Evolutionary conservation across 2,113 vertebrate genomes (phyloP).

Genomic region (Podocnemis expansa): DNA sequence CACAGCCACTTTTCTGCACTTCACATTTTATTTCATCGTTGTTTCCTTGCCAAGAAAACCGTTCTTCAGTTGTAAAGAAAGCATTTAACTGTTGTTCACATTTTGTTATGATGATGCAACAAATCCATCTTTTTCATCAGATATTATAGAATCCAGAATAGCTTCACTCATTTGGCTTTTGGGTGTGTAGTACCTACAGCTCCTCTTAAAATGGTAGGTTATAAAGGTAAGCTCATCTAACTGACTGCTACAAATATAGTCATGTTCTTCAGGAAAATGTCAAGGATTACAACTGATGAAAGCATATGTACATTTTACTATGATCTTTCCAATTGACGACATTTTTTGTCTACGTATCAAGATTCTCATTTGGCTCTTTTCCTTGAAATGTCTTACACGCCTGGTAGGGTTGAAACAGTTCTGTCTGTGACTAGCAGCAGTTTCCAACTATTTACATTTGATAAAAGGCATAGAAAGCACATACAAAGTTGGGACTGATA

Average conservation of each 20-base stretch:
- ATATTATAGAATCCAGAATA: background rate
- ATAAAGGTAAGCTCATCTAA: background rate
- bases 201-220: constrained; percentile 1
- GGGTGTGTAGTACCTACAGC: background rate
- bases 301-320: background rate
- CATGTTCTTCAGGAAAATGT: constrained; percentile 32
- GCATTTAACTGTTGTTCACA: background rate
- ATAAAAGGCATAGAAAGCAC: background rate
- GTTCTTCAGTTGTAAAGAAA: background rate
- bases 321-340: constrained; percentile 16
- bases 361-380: background rate
- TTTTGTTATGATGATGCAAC: background rate
- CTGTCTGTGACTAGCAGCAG: background rate
- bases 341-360: background rate
- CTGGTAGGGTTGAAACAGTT: background rate
- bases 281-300: constrained; percentile 11
- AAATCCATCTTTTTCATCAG: background rate
- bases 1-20: constrained; percentile 6
- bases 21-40: constrained; percentile 37
- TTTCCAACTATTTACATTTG: background rate
- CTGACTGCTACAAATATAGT: background rate
- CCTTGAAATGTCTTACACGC: background rate
- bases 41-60: constrained; percentile 10
- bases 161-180: background rate
- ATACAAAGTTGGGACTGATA: constrained; percentile 62